A percentile compares a stretch with the other conserved stretches of the same genome.
Conservation (phyloP, 1,140 invertebrate species). For the Papilio dardanus region DNA sequence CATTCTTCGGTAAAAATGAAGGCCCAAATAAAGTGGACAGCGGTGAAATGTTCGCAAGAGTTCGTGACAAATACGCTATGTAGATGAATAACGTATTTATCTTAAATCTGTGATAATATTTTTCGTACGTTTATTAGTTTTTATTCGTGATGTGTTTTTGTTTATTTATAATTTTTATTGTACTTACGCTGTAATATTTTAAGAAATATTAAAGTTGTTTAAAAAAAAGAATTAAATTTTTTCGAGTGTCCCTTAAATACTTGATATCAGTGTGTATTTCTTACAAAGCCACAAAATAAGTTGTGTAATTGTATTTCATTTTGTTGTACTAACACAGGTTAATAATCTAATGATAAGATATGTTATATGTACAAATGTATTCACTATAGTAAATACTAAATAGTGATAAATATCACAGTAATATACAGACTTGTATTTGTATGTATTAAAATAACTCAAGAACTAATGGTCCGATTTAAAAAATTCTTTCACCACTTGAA, state of each 20-base stretch:
- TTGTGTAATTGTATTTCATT: neutral
- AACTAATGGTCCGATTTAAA: too few species aligned
- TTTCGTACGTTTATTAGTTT: slow-evolving; percentile 39
- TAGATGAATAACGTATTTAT: slow-evolving; percentile 39
- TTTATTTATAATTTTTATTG: slow-evolving; percentile 4
- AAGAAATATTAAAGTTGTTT: neutral
- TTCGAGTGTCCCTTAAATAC: too few species aligned
- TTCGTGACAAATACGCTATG: slow-evolving; percentile 69
- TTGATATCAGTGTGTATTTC: neutral
- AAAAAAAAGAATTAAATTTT: too few species aligned
- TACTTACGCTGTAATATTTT: neutral
- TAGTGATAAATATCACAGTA: neutral
- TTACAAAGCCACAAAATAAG: neutral
- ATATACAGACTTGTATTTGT: neutral
- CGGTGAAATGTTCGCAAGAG: slow-evolving; percentile 74
- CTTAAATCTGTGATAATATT: slow-evolving; percentile 54
- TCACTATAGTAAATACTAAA: neutral
- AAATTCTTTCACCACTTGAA: too few species aligned
- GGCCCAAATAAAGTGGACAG: slow-evolving; percentile 76
- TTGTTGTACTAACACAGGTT: neutral
- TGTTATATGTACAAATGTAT: neutral
- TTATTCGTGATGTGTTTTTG: neutral
- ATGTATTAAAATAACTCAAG: too few species aligned
- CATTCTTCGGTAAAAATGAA: slow-evolving; percentile 83
- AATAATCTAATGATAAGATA: slow-evolving; percentile 1